These are phyloP conservation scores for Gadus chalcogrammus DNA, from an alignment of 2,113 vertebrate species.

Conservation along the genomic window DNA sequence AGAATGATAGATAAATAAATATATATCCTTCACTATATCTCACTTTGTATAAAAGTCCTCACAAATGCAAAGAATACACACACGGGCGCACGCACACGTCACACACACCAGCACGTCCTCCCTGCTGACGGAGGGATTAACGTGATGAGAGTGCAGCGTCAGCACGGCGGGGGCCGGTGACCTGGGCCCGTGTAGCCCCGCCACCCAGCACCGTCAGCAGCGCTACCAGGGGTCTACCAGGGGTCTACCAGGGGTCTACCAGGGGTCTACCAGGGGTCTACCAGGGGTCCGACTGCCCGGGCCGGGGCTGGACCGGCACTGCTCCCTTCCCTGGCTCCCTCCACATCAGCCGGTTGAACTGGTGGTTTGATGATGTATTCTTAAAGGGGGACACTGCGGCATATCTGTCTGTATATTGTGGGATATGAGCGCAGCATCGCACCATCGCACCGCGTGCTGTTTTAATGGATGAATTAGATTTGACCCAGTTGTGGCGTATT, in stretches of 20 bases:
- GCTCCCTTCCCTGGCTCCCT: too few relatives aligned
- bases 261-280: background rate
- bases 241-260: too few relatives aligned
- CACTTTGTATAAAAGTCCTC: background rate
- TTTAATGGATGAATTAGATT: too few relatives aligned
- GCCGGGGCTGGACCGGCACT: too few relatives aligned
- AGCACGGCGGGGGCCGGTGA: conserved; percentile 30
- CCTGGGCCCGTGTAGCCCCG: conserved; percentile 41
- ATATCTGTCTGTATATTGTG: too few relatives aligned
- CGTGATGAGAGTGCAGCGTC: conserved; percentile 44
- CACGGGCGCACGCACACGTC: too few relatives aligned
- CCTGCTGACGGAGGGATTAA: conserved; percentile 30
- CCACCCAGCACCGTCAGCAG: conserved; percentile 2
- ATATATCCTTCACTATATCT: too few relatives aligned
- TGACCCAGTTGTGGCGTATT: too few relatives aligned
- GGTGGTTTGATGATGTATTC: too few relatives aligned
- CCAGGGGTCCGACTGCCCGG: too few relatives aligned
- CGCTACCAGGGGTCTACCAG: background rate
- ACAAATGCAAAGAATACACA: background rate
- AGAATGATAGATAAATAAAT: too few relatives aligned
- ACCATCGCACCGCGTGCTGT: conserved; percentile 15
- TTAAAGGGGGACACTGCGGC: too few relatives aligned
- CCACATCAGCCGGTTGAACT: conserved; percentile 3
- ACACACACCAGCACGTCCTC: conserved; percentile 9
- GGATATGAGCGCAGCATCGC: conserved; percentile 21